Base-by-base conservation (phyloP, 2,113 vertebrate genomes). In the Oncorhynchus tshawytscha region DNA sequence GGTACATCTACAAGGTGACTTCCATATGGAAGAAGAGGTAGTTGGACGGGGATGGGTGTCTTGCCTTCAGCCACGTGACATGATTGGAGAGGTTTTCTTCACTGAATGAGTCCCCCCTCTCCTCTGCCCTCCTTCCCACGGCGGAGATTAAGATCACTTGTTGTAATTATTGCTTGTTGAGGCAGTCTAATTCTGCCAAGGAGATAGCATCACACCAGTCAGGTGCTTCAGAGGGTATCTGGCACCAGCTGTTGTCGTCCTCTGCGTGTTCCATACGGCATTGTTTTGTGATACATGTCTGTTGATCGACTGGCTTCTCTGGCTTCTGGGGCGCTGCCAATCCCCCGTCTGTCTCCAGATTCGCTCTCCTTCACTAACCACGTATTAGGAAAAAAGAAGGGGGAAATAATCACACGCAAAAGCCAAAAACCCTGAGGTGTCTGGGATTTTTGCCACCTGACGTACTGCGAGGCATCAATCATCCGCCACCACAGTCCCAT, bases 91-190 rank as follows among this genome's bases (percentile, higher is more conserved):
- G 18, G 34, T 45, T 27, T 60, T 73, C 67, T 31, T 51, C 7
- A 64, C 5, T 11, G 24, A 54, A 49, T 71, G 57, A 77, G n/a
- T 49, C 25, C 45, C 69, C 48, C 57, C 69, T 25, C 24, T 25
- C 2, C 22, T 18, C 18, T 5, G 7, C 15, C 7, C 75, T 75
- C 64, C 48, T 78, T 85, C 85, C 65, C 60, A 59, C 18, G 0
- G 29, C 71, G 64, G 20, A 85, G 85, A 92, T 91, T 81, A 84
- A 76, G 84, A 89, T 90, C 88, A 87, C 81, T 45, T 77, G 81
- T 89, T 87, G 78, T 88, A 89, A 90, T 91, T 90, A 87, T 79
- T 83, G 88, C 83, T 79, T 71, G 15, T 67, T 74, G 82, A 87
- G 75, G 78, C 71, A 22, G 75, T 77, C 81, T 88, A 77, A 84